phyloP scores from a whole-genome alignment of 2,113 vertebrate genomes.

The Turnix velox region DNA sequence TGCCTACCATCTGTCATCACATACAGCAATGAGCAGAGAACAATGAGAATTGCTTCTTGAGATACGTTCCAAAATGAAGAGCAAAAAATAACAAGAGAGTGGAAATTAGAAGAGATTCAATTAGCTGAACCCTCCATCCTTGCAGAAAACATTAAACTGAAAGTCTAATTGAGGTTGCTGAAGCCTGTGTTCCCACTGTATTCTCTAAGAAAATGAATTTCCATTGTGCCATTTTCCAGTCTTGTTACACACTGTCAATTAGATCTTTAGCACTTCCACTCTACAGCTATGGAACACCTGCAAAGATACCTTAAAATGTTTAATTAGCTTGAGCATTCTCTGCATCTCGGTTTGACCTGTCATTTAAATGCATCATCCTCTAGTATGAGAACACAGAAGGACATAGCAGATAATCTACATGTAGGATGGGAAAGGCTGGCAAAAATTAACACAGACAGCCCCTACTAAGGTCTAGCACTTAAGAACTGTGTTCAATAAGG shows the following conservation, averaged over 20 bases:
- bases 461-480: neutral
- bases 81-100: neutral
- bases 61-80: neutral
- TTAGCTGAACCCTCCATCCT: constrained; percentile 15
- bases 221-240: constrained; percentile 20
- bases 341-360: neutral
- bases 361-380: neutral
- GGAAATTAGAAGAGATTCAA: constrained; percentile 38
- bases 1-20: constrained; percentile 22
- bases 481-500: neutral
- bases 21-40: neutral
- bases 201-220: constrained; percentile 31
- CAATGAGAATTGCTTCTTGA: neutral
- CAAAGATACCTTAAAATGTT: neutral
- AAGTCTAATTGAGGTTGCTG: neutral
- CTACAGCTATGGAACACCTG: neutral
- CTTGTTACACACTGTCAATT: neutral
- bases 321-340: neutral
- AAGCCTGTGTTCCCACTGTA: neutral
- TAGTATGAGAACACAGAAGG: neutral
- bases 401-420: neutral
- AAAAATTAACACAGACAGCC: neutral
- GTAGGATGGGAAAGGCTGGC: neutral
- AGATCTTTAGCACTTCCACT: neutral
- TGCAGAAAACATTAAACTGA: constrained; percentile 23